Evolutionary conservation across 2,797 vertebrate genomes (phyloP), one percentile per base, ranked within the genome.

Genomic region (Nasua narica): DNA sequence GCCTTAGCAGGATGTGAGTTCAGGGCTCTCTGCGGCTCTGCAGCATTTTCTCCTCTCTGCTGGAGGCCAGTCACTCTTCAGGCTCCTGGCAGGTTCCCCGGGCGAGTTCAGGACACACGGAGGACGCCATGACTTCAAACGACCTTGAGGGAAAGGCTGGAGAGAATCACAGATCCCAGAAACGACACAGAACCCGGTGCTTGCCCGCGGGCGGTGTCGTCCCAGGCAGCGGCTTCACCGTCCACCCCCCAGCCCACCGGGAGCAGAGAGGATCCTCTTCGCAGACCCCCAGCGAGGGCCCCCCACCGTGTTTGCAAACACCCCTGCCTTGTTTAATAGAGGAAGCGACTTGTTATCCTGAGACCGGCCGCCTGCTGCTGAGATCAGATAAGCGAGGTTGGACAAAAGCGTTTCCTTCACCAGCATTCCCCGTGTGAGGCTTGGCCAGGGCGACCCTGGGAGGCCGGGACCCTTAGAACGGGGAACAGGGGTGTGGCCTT

Each of bases 401-500:
- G 93, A 98, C 97, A 98, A 97, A 98, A 98, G 95, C 60, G 70
- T 95, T 98, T 97, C 79, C 91, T 93, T 96, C 97, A 98, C 98
- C 95, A 95, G 81, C 89, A 98, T 54, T 98, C 98, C 96, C 97
- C 54, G 96, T 16, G 97, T 88, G 83, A 94, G 91, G 92, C 97
- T 98, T 97, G 96, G 78, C 94, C 52, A 3, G 12, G 69, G 25
- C 40, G 40, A 40, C 40, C 40, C 69, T 16, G 23, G 69, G 37
- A 15, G 11, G 7, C 13, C 12, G 6, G 13, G 69, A 40, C 37
- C 60, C 29, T 62, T 3, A 5, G 60, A 14, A n/a, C 7, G 14
- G 29, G 29, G 29, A 14, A 16, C 3, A 29, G 29, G 29, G 29
- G 29, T 62, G n/a, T 7, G 16, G 65, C 65, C 18, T 65, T 67